Percentiles rank a stretch among this genome's conserved stretches.
phyloP scores from a whole-genome alignment of 30 jellyfish, hydroid and myxozoan genomes.

The Clytia hemisphaerica region DNA sequence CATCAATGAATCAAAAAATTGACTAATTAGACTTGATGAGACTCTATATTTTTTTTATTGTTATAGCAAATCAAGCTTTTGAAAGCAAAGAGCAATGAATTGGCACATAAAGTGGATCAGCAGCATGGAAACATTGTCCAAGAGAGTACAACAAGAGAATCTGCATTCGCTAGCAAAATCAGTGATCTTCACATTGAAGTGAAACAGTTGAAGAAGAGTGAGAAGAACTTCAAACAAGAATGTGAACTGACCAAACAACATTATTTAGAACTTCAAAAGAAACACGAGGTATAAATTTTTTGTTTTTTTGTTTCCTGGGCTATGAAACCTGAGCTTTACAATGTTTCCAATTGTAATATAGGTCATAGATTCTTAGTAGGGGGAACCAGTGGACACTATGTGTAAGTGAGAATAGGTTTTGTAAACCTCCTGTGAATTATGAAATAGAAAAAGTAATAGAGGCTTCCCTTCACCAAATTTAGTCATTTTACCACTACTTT shows the following conservation, averaged over 20 bases:
- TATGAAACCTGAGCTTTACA: no score
- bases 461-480: no score
- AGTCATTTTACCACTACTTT: no score
- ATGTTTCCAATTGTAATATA: no score
- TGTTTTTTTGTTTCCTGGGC: no score
- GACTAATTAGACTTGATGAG: background rate
- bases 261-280: conserved; percentile 34
- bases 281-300: no score
- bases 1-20: no score
- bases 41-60: background rate
- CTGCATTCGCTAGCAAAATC: conserved; percentile 38
- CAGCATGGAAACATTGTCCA: conserved; percentile 59
- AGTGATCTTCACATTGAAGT: conserved; percentile 54
- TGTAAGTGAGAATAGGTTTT: no score
- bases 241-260: conserved; percentile 50
- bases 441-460: conserved; percentile 31
- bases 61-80: conserved; percentile 61
- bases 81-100: conserved; percentile 45
- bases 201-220: conserved; percentile 42
- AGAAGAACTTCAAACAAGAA: conserved; percentile 46
- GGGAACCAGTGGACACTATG: no score
- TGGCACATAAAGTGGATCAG: conserved; percentile 62
- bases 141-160: conserved; percentile 84
- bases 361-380: no score
- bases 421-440: no score